Evolutionary conservation across 2,797 vertebrate genomes (phyloP), one percentile per base, ranked within the genome.

Genomic region (Arrhamphus sclerolepis): DNA sequence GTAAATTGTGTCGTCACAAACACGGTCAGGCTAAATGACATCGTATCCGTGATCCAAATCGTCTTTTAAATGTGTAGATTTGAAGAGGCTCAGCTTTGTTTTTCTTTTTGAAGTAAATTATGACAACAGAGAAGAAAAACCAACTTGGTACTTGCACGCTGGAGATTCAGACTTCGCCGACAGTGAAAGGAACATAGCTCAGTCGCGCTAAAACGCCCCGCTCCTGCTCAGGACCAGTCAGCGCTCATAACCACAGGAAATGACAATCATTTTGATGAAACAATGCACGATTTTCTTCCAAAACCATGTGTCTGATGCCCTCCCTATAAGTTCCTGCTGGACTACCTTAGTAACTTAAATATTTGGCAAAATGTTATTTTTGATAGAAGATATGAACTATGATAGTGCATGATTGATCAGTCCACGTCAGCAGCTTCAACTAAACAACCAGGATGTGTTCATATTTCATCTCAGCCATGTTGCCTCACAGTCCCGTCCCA

Each of bases 231-330:
- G 77, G 69, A 71, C 59, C 28, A 56, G 68, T 62, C 41, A 62
- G 84, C 84, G 73, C 84, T 85, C 84, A 76, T 46, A 56, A 56
- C 26, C 51, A 73, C 83, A 62, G 58, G 56, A 78, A 63, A 78
- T 61, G 77, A 83, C 82, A 78, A 81, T 84, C 77, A 50, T 29
- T 63, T 66, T 71, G 46, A 49, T 68, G 56, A 69, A 75, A 75
- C 55, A 31, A 77, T 80, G 82, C 81, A 81, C 83, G 67, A 74
- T 77, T 72, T 80, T 75, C 86, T 92, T 91, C 90, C 92, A 92
- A 10, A 92, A 83, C 54, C 50, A 70, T 55, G 42, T 52, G 57
- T 66, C 53, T 55, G 56, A 56, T 28, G 46, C 67, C 65, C 68
- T 66, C 59, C 59, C 43, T 34, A 17, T 38, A 43, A 18, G 21